Conservation (phyloP, 2,113 vertebrate species). For the Monopterus albus region DNA sequence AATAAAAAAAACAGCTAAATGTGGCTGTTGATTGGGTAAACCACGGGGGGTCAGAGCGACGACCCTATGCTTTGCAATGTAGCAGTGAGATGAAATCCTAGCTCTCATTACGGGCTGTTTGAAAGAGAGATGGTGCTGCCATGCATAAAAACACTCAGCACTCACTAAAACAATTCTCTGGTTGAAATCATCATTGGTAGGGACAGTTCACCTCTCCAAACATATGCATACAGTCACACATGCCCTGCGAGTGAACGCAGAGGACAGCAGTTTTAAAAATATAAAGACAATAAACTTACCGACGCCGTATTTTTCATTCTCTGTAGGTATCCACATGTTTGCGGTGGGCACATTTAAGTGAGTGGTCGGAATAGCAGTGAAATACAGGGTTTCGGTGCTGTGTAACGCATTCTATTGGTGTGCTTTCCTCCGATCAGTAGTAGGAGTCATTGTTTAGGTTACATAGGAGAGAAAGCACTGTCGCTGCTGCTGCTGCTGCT, state of each 20-base stretch:
- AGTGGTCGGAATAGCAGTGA: constrained; percentile 57
- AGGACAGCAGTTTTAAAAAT: constrained; percentile 32
- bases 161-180: background rate
- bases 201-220: constrained; percentile 13
- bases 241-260: constrained; percentile 33
- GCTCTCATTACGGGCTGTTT: constrained; percentile 40
- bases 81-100: constrained; percentile 50
- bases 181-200: background rate
- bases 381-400: constrained; percentile 41
- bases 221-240: constrained; percentile 20
- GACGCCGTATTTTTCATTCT: constrained; percentile 98
- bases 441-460: constrained; percentile 84
- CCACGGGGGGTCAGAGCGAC: constrained; percentile 45
- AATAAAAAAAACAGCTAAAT: constrained; percentile 4
- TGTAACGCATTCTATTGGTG: constrained; percentile 76
- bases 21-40: constrained; percentile 32
- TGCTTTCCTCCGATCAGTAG: constrained; percentile 71
- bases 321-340: constrained; percentile 97
- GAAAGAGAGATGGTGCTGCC: constrained; percentile 31
- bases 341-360: constrained; percentile 65
- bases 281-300: constrained; percentile 86
- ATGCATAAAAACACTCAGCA: background rate
- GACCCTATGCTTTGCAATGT: constrained; percentile 64
- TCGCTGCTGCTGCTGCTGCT: constrained; percentile 44
- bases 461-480: constrained; percentile 67